Evolutionary conservation across 2,888 invertebrate genomes (phyloP), one percentile per base, ranked within the genome.

Genomic region (Vesta saturnalis): DNA sequence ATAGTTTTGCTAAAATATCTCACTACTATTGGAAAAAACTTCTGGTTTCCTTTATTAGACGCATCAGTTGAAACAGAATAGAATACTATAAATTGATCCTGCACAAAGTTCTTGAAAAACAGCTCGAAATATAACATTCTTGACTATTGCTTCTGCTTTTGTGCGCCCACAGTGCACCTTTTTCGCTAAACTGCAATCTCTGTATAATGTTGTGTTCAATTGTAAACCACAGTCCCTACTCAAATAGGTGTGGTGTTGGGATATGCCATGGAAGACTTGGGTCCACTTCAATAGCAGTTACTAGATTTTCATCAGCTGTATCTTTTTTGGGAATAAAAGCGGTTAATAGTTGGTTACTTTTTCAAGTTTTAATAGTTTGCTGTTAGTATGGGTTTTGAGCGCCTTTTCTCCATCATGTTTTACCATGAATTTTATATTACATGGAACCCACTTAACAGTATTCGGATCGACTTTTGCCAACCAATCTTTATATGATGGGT

Each of bases 41-140:
- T 52, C 18, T 52, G 52, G 15, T 52, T 52, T 1, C 52, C 52
- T 19, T 52, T 52, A 16, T 52, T 52, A 5, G 52, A 52, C 10
- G 52, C 52, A 19, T 52, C 10, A 12, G 14, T 14, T 5, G 18
- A 10, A 16, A 15, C 15, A 16, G 52, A 52, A 52, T 52, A 18
- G 19, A 16, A 52, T 15, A 3, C 14, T 12, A 4, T 15, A 3
- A 16, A 14, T 19, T 4, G 16, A 5, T 30, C 30, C 30, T 10
- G 30, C 30, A 6, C 30, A 5, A 6, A 30, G 30, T 30, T 30
- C 30, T 30, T 52, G 5, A 16, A 15, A 3, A 14, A 14, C 2
- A 16, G 52, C 15, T 16, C 52, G 16, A 52, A 52, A n/a, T n/a
- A n/a, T n/a, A 1, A 52, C 52, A 52, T 52, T 52, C 3, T 52